These are phyloP conservation scores for Edolisoma coerulescens DNA, from an alignment of 2,113 vertebrate genomes.

Conservation along the genomic window DNA sequence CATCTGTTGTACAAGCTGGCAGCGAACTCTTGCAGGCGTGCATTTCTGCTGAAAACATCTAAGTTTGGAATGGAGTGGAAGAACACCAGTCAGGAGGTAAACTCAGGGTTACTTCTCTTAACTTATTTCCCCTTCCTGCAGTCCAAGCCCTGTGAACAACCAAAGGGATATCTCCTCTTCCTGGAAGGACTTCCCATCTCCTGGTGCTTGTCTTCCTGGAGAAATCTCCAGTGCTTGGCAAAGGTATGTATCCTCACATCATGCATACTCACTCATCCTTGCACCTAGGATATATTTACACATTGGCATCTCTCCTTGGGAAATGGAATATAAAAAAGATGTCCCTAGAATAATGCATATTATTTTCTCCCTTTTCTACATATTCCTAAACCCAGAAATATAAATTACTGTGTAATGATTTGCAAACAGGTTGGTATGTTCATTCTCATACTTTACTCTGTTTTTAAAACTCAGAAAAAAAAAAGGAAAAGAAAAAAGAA, in stretches of 20 bases:
- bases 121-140: neutral
- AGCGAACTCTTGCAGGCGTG: neutral
- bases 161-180: neutral
- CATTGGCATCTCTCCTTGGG: neutral
- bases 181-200: neutral
- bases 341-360: neutral
- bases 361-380: neutral
- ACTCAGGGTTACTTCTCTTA: neutral
- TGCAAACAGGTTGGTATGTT: neutral
- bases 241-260: neutral
- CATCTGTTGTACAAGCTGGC: neutral
- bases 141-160: neutral
- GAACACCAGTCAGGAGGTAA: neutral
- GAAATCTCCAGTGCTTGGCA: neutral
- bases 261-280: neutral
- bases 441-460: neutral
- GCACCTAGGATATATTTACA: neutral
- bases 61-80: neutral
- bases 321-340: neutral
- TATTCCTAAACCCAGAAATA: neutral
- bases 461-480: slow-evolving; percentile 29
- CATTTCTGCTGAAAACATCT: neutral
- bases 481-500: neutral
- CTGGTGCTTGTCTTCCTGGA: neutral
- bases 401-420: neutral